phyloP scores from a whole-genome alignment of 2,888 invertebrate genomes.

The Synergus itoensis region DNA sequence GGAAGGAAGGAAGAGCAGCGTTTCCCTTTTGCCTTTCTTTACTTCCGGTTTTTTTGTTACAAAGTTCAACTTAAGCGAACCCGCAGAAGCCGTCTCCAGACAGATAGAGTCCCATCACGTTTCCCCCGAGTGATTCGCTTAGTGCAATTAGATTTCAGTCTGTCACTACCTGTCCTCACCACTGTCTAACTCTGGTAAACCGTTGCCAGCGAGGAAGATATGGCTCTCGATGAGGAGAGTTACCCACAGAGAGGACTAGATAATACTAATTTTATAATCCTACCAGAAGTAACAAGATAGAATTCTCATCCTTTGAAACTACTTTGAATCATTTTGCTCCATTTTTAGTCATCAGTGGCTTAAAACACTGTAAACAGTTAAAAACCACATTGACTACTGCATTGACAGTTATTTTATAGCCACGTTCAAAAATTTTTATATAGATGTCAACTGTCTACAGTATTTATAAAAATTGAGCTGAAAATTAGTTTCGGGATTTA shows the following conservation, averaged over 20 bases:
- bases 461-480: too few relatives aligned
- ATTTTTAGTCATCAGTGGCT: too few relatives aligned
- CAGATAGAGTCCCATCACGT: conserved; percentile 43
- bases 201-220: conserved; percentile 6
- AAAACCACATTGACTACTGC: too few relatives aligned
- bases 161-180: conserved; percentile 38
- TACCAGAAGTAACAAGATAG: background rate
- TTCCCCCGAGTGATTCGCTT: conserved; percentile 42
- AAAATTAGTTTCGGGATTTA: too few relatives aligned
- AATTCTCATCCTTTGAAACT: background rate
- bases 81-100: conserved; percentile 27
- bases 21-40: conserved; percentile 23
- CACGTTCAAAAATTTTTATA: too few relatives aligned
- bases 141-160: conserved; percentile 43
- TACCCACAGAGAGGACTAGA: too few relatives aligned
- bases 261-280: background rate
- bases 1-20: background rate
- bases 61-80: conserved; percentile 26
- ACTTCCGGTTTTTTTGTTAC: conserved; percentile 21
- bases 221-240: background rate
- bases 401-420: too few relatives aligned
- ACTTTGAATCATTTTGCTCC: background rate
- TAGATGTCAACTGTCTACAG: too few relatives aligned
- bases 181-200: conserved; percentile 37
- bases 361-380: too few relatives aligned